Conservation (phyloP, 2,113 vertebrate genomes). For the Paracanthobrama guichenoti region DNA sequence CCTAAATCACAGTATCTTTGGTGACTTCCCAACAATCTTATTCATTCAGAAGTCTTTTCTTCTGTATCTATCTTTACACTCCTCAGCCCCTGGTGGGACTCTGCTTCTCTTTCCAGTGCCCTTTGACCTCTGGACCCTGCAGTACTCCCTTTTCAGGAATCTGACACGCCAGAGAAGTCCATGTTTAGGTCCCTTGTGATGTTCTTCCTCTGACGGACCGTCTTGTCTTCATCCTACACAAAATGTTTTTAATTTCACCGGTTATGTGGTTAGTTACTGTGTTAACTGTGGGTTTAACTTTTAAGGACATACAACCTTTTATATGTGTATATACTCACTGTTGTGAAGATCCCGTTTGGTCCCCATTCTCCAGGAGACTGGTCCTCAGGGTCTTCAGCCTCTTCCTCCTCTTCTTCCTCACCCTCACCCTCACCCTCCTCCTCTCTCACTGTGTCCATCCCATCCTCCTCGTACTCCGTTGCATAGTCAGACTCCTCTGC, state of each 20-base stretch:
- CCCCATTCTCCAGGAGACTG: slow-evolving; percentile 73
- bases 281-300: background rate
- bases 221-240: slow-evolving; percentile 74
- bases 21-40: slow-evolving; percentile 17
- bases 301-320: too few species aligned
- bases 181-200: slow-evolving; percentile 70
- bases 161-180: slow-evolving; percentile 71
- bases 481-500: slow-evolving; percentile 89
- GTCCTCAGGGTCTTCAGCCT: slow-evolving; percentile 70
- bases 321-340: slow-evolving; percentile 71
- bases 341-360: slow-evolving; percentile 73
- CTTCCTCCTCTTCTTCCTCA: slow-evolving; percentile 78
- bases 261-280: too few species aligned
- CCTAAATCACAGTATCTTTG: slow-evolving; percentile 44
- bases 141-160: slow-evolving; percentile 68
- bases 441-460: slow-evolving; percentile 78
- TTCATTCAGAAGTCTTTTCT: slow-evolving; percentile 6
- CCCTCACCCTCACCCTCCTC: slow-evolving; percentile 76
- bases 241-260: background rate
- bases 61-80: background rate
- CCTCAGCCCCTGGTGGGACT: background rate
- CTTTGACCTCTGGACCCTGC: background rate
- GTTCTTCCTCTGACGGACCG: slow-evolving; percentile 72
- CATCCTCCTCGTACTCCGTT: slow-evolving; percentile 90
- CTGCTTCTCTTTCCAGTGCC: slow-evolving; percentile 25